These are phyloP conservation scores for Cantharis nigra DNA, from an alignment of 2,888 invertebrate species.

Conservation along the genomic window DNA sequence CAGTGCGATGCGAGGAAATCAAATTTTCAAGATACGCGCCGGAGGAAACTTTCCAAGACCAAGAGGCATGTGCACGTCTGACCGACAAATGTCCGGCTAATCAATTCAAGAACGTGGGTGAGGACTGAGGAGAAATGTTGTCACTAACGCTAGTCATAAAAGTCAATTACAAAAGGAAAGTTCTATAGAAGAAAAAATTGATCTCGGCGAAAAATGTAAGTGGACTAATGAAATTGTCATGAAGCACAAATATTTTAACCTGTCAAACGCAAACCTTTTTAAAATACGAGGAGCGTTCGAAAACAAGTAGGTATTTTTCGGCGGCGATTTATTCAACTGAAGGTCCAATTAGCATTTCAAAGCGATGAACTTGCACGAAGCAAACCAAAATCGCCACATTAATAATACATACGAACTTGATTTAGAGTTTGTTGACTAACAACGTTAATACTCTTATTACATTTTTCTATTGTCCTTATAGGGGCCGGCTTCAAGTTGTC, in stretches of 20 bases:
- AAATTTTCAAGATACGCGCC: neutral
- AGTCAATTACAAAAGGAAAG: neutral
- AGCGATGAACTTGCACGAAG: constrained; percentile 19
- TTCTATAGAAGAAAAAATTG: neutral
- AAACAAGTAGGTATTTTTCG: constrained; percentile 8
- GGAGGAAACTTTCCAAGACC: neutral
- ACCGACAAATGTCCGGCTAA: neutral
- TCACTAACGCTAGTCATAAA: neutral
- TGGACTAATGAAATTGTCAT: neutral
- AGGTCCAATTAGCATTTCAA: constrained; percentile 19
- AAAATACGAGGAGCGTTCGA: neutral
- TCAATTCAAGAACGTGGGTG: neutral
- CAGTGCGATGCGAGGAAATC: neutral
- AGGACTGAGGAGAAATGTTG: neutral
- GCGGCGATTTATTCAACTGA: constrained; percentile 1
- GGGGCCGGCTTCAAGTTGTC: neutral
- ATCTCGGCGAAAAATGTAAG: neutral
- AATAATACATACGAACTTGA: constrained; percentile 15
- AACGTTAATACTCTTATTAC: constrained; percentile 12
- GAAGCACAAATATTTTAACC: neutral
- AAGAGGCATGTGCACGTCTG: neutral
- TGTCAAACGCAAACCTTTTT: neutral
- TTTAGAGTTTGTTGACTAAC: neutral
- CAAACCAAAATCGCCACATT: constrained; percentile 9
- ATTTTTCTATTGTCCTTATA: constrained; percentile 18